A percentile compares a stretch with the other conserved stretches of the same genome.
phyloP scores from a whole-genome alignment of 2,888 invertebrate genomes.

The Keiferia lycopersicella region DNA sequence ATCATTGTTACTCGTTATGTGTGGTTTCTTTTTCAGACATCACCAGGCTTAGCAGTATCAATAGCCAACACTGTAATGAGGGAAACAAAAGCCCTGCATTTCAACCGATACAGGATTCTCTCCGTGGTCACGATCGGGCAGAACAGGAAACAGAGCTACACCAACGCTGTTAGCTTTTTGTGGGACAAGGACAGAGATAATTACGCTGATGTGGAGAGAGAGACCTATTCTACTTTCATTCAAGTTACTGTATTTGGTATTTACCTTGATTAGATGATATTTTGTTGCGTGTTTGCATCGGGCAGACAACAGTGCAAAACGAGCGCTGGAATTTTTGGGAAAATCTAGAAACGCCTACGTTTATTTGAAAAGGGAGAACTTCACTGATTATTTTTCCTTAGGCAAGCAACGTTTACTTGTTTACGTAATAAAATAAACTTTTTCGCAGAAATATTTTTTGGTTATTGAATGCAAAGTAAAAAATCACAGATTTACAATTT shows the following conservation, averaged over 20 bases:
- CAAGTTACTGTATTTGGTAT: conserved; percentile 66
- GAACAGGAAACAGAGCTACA: conserved; percentile 64
- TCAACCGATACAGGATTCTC: conserved; percentile 59
- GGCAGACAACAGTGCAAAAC: too few species aligned
- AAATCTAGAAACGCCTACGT: too few species aligned
- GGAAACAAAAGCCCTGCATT: conserved; percentile 49
- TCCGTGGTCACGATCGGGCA: conserved; percentile 53
- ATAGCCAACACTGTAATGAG: conserved; percentile 44
- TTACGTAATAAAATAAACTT: too few species aligned
- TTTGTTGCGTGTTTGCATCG: background rate
- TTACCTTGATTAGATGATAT: conserved; percentile 48
- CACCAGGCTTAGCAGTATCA: conserved; percentile 51
- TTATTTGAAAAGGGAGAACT: too few species aligned
- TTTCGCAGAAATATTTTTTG: too few species aligned
- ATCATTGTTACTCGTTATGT: background rate
- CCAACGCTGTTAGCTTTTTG: conserved; percentile 63
- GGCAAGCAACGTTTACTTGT: too few species aligned
- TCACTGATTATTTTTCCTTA: too few species aligned
- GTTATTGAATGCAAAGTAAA: too few species aligned
- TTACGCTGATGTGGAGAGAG: conserved; percentile 49
- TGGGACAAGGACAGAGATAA: conserved; percentile 64
- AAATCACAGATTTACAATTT: too few species aligned
- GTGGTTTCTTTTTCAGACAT: conserved; percentile 38
- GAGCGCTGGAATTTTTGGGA: too few species aligned
- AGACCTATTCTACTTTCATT: conserved; percentile 50